These are phyloP conservation scores for Myrmecobius fasciatus DNA, from an alignment of 2,113 vertebrate species.

Conservation along the genomic window DNA sequence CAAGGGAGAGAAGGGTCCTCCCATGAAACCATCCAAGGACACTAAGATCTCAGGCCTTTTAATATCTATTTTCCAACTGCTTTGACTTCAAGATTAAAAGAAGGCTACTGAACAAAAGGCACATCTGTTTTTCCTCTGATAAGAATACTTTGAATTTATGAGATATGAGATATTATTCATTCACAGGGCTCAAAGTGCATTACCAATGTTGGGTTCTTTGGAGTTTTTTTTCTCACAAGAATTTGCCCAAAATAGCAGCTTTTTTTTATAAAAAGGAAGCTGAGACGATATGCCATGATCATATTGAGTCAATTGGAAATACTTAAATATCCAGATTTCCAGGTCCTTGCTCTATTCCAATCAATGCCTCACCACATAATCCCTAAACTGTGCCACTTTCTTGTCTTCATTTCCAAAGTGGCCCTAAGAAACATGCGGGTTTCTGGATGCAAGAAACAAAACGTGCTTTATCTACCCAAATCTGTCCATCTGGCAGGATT, in stretches of 20 bases:
- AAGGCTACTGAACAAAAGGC: neutral
- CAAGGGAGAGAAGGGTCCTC: conserved; percentile 15
- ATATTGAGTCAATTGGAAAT: neutral
- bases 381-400: neutral
- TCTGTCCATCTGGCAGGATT: neutral
- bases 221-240: neutral
- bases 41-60: conserved; percentile 30
- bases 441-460: neutral
- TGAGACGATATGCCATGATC: neutral
- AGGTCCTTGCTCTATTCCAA: neutral
- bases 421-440: neutral
- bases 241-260: neutral
- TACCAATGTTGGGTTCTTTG: neutral
- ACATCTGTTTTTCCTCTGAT: neutral
- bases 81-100: neutral
- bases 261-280: neutral
- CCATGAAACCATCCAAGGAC: neutral
- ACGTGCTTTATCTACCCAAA: neutral
- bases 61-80: neutral
- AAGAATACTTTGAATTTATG: neutral
- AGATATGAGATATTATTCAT: neutral
- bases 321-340: neutral
- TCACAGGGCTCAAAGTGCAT: neutral
- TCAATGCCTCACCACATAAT: neutral
- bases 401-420: neutral